Conservation (phyloP, 2,888 invertebrate species). For the Diplolepis rosae region DNA sequence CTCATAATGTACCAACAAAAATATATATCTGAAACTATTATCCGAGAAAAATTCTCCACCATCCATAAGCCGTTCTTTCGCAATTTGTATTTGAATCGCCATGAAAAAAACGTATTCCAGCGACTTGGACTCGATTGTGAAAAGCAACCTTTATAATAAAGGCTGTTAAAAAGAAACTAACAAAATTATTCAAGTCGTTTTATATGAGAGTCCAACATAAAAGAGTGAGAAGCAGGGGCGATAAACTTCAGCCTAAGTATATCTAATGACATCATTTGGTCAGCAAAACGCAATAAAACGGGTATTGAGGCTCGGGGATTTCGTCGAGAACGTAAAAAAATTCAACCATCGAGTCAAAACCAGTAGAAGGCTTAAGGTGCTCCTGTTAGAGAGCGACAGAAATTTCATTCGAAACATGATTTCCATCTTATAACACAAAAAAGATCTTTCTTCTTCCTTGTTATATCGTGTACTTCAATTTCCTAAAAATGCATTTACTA, state of each 20-base stretch:
- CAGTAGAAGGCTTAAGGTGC: slow-evolving; percentile 33
- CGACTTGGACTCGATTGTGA: background rate
- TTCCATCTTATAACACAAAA: slow-evolving; percentile 35
- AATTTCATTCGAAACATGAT: slow-evolving; percentile 46
- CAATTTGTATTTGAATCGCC: slow-evolving; percentile 20
- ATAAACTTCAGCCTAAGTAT: slow-evolving; percentile 68
- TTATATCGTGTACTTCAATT: slow-evolving; percentile 3
- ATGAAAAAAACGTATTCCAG: slow-evolving; percentile 4
- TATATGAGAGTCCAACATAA: slow-evolving; percentile 61
- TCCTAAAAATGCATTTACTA: background rate
- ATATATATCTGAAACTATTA: background rate
- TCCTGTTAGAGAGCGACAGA: slow-evolving; percentile 30
- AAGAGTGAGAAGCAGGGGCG: slow-evolving; percentile 49
- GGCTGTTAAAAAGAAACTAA: background rate
- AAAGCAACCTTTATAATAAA: slow-evolving; percentile 9
- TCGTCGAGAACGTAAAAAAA: slow-evolving; percentile 61
- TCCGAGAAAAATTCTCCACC: background rate
- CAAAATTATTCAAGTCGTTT: slow-evolving; percentile 43
- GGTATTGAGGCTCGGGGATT: slow-evolving; percentile 56
- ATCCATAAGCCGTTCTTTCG: background rate
- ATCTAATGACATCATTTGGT: slow-evolving; percentile 69
- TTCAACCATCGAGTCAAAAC: slow-evolving; percentile 37
- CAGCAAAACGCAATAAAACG: slow-evolving; percentile 60
- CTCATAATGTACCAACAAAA: background rate
- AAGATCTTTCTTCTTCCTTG: slow-evolving; percentile 35